Base-by-base conservation (phyloP, 2,888 invertebrate species). In the Pharmacophagus antenor region DNA sequence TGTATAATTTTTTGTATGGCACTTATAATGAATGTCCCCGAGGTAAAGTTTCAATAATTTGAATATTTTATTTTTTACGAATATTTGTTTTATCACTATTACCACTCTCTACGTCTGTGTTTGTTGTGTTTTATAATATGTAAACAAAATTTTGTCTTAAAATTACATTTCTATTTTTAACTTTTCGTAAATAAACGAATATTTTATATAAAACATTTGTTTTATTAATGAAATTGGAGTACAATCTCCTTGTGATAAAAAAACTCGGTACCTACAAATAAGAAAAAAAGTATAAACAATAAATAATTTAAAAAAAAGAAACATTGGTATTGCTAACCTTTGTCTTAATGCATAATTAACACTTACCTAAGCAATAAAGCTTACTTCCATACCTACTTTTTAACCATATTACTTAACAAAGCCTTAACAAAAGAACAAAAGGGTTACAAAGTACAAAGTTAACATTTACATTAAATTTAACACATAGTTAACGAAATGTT, bases 271-370 rank as follows among this genome's bases (percentile, higher is more conserved):
- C 31, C 31, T 31, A 7, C 10, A 15, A 3, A 10, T 31, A 31
- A 10, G 12, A 12, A 12, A 31, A 31, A 31, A 10, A 12, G 15
- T 12, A 31, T 10, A 31, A 41, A 17, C 2, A 22, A 7, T 17
- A 2, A n/a, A 41, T n/a, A 15, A 37, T 23, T 25, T 12, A n/a
- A n/a, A n/a, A n/a, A n/a, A n/a, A n/a, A n/a, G n/a, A n/a, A n/a
- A n/a, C n/a, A n/a, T n/a, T n/a, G n/a, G n/a, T n/a, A n/a, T 31
- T 10, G 7, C 5, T n/a, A 20, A 17, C 1, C 8, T 54, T 54
- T 54, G n/a, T 49, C 44, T 55, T 22, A 55, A 27, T 31, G 22
- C 48, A 44, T 27, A 41, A n/a, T 49, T 25, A 59, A 49, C 49
- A 50, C 41, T 17, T 55, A 59, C 54, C 54, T 44, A 15, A n/a